phyloP scores from a whole-genome alignment of 1,140 invertebrate species.

The Aplysia californica region DNA sequence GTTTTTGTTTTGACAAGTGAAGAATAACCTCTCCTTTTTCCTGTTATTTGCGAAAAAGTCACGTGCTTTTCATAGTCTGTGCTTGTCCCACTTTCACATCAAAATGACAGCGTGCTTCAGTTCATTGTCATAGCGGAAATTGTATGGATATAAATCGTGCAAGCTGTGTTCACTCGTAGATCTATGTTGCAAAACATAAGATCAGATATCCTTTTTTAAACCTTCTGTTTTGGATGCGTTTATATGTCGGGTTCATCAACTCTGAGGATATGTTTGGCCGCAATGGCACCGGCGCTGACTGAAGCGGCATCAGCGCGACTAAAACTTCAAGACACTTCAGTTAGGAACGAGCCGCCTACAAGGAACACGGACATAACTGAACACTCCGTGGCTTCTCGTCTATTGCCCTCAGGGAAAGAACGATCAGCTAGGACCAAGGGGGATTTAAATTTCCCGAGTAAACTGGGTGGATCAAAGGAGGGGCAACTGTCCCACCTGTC shows the following conservation, averaged over 20 bases:
- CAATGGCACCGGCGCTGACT: slow-evolving; percentile 31
- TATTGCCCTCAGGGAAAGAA: too few relatives aligned
- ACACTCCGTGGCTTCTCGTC: too few relatives aligned
- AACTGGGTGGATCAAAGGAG: background rate
- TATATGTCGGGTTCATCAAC: slow-evolving; percentile 29
- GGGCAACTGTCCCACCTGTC: slow-evolving; percentile 2
- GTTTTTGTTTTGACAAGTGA: background rate
- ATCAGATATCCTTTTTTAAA: too few relatives aligned
- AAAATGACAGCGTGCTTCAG: background rate
- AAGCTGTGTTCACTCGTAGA: too few relatives aligned
- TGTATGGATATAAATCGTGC: too few relatives aligned
- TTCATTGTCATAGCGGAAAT: too few relatives aligned
- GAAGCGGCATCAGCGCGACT: slow-evolving; percentile 26
- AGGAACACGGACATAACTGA: too few relatives aligned
- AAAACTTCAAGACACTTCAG: slow-evolving; percentile 18
- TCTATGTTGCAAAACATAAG: too few relatives aligned
- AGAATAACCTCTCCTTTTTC: background rate
- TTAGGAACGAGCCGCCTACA: background rate
- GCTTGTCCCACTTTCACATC: slow-evolving; percentile 20
- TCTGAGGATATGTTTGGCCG: slow-evolving; percentile 31
- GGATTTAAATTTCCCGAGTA: slow-evolving; percentile 2
- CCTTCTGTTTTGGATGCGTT: too few relatives aligned
- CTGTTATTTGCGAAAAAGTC: slow-evolving; percentile 8
- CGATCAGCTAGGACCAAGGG: too few relatives aligned
- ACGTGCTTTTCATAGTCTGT: slow-evolving; percentile 22